Evolutionary conservation across 2,888 invertebrate species (phyloP).

Genomic region (Acanthopleura granulata): DNA sequence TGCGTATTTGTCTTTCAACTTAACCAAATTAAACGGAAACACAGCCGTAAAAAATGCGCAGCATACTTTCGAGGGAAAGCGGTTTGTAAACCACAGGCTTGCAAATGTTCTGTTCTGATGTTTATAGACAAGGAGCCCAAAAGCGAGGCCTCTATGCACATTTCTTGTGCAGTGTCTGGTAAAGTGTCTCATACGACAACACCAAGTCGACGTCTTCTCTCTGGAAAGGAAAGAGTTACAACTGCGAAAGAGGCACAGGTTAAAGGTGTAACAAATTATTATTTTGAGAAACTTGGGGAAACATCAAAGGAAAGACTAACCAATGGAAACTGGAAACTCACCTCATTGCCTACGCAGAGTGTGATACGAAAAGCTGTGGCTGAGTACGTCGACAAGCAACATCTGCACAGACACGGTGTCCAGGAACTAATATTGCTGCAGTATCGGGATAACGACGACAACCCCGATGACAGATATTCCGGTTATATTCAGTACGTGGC

Average conservation of each 20-base stretch:
- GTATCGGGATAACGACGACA: conserved; percentile 18
- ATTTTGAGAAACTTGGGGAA: conserved; percentile 17
- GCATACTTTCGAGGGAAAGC: conserved; percentile 15
- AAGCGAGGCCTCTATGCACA: background rate
- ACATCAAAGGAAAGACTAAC: background rate
- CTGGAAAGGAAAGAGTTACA: background rate
- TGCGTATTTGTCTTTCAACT: conserved; percentile 1
- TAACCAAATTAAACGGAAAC: conserved; percentile 11
- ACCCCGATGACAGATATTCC: conserved; percentile 15
- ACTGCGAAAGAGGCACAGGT: background rate
- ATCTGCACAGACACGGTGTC: conserved; percentile 1
- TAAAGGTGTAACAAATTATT: conserved; percentile 12
- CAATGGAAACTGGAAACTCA: conserved; percentile 14
- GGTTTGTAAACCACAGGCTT: background rate
- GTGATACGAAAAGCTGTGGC: conserved; percentile 20
- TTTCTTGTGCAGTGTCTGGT: background rate
- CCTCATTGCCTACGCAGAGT: conserved; percentile 5
- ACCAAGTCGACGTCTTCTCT: background rate
- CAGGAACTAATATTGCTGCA: conserved; percentile 16
- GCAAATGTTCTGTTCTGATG: background rate
- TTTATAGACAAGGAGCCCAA: background rate
- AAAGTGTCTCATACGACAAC: background rate
- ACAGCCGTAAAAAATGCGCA: conserved; percentile 6
- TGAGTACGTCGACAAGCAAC: conserved; percentile 9
- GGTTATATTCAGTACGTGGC: conserved; percentile 20